A percentile compares a stretch with the other conserved stretches of the same genome.
Evolutionary conservation across 2,113 vertebrate species (phyloP).

Genomic region (Corydoras maculifer): DNA sequence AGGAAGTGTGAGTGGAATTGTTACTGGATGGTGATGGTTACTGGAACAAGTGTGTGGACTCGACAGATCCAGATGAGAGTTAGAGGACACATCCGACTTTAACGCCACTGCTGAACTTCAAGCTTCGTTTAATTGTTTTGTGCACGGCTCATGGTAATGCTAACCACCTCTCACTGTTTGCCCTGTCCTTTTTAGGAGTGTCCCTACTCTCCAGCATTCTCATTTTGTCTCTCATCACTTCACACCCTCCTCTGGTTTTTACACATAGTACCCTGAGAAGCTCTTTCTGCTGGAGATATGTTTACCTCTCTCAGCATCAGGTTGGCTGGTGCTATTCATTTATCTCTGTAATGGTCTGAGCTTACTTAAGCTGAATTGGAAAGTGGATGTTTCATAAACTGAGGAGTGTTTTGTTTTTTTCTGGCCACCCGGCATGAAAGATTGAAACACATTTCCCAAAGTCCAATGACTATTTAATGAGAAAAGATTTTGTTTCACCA

Average conservation of each 20-base stretch:
- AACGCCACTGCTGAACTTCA: slow-evolving; percentile 14
- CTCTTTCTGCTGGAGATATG: background rate
- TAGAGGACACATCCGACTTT: slow-evolving; percentile 3
- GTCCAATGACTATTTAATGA: slow-evolving; percentile 59
- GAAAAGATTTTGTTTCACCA: slow-evolving; percentile 46
- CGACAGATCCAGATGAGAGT: slow-evolving; percentile 14
- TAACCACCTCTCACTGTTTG: slow-evolving; percentile 36
- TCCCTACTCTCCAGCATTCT: slow-evolving; percentile 31
- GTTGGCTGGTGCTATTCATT: slow-evolving; percentile 14
- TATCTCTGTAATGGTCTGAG: background rate
- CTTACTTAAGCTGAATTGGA: background rate
- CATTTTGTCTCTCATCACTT: slow-evolving; percentile 30
- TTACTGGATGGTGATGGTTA: background rate
- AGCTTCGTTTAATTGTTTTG: slow-evolving; percentile 18
- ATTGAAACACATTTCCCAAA: slow-evolving; percentile 47
- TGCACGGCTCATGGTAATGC: slow-evolving; percentile 32
- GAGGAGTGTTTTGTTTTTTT: background rate
- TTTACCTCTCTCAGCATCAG: slow-evolving; percentile 20
- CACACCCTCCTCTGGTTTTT: slow-evolving; percentile 37
- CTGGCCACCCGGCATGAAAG: slow-evolving; percentile 33
- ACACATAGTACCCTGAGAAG: slow-evolving; percentile 4
- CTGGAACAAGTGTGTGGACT: slow-evolving; percentile 15
- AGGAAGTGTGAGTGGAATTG: slow-evolving; percentile 24
- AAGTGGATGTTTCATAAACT: background rate
- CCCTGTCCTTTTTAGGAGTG: slow-evolving; percentile 65